Evolutionary conservation across 1,140 invertebrate species (phyloP), one percentile per base, ranked within the genome.

Genomic region (Chlorops oryzae): DNA sequence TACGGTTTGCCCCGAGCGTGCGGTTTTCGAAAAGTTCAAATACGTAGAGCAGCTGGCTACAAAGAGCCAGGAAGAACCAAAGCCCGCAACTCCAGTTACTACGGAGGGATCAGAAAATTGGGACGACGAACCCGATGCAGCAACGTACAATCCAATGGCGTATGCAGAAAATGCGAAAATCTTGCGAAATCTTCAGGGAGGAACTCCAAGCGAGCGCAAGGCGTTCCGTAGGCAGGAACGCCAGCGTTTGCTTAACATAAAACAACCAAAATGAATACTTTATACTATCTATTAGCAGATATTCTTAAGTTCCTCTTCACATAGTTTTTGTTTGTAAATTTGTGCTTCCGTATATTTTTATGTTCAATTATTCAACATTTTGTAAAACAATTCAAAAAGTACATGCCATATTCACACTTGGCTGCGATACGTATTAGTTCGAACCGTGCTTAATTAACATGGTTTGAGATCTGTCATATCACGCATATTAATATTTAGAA

Each of bases 201-300:
- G 45, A 39, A 27, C 34, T 25, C 53, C 53, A 37, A 42, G 43
- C 2, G 20, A 55, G 24, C 20, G 53, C 12, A 50, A 37, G 28
- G 48, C 48, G 12, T 55, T 55, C 46, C 53, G 53, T 17, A 23
- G 47, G 20, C 43, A 43, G 22, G 53, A 55, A 37, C 53, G 48
- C 15, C 46, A 50, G 28, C 53, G 53, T 38, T 34, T 47, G 20
- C 51, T n/a, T n/a, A n/a, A n/a, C n/a, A n/a, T n/a, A n/a, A n/a
- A n/a, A n/a, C n/a, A n/a, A n/a, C n/a, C n/a, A n/a, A n/a, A n/a
- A n/a, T n/a, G n/a, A n/a, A n/a, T n/a, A n/a, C n/a, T n/a, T n/a
- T n/a, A n/a, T n/a, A n/a, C n/a, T n/a, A n/a, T n/a, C n/a, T n/a
- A n/a, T n/a, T n/a, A n/a, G n/a, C n/a, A n/a, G n/a, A n/a, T n/a